Percentiles rank a stretch among this genome's conserved stretches.
Evolutionary conservation across 2,113 vertebrate genomes (phyloP).

Genomic region (Anthoscopus minutus): DNA sequence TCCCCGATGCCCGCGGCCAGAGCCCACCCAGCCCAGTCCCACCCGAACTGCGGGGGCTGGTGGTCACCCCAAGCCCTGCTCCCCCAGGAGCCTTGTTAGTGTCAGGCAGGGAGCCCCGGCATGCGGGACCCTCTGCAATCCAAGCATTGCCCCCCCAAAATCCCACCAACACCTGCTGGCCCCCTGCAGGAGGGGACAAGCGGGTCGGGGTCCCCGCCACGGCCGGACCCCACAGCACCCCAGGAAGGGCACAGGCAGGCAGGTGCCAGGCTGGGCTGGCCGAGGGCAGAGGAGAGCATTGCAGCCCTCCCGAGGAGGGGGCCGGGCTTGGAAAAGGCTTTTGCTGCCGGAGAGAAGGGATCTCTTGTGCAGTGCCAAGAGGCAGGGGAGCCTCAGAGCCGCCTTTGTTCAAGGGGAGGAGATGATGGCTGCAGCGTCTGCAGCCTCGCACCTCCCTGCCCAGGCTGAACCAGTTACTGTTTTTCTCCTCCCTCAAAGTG

Average conservation of each 20-base stretch:
- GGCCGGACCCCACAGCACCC: background rate
- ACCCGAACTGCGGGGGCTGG: background rate
- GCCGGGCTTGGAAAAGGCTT: background rate
- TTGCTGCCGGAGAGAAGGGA: conserved; percentile 10
- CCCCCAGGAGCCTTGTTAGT: accelerated
- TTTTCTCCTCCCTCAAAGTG: background rate
- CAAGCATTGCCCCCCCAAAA: background rate
- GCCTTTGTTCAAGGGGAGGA: conserved; percentile 27
- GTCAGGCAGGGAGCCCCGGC: background rate
- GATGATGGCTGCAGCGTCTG: background rate
- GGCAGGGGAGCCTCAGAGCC: conserved; percentile 20
- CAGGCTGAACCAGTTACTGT: background rate
- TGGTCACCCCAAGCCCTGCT: background rate
- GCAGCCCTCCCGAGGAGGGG: background rate
- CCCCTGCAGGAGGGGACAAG: background rate
- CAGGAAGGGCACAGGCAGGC: background rate
- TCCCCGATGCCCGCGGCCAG: accelerated
- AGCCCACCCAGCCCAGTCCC: background rate
- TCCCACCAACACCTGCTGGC: background rate
- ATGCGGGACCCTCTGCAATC: background rate
- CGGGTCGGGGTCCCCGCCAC: background rate
- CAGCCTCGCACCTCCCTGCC: background rate
- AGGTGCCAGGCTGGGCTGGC: background rate
- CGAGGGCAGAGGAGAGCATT: background rate
- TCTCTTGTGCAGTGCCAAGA: conserved; percentile 27